Percentiles rank a stretch among this genome's conserved stretches.
These are phyloP conservation scores for Hyphantria cunea DNA, from an alignment of 1,140 invertebrate genomes.

Conservation along the genomic window DNA sequence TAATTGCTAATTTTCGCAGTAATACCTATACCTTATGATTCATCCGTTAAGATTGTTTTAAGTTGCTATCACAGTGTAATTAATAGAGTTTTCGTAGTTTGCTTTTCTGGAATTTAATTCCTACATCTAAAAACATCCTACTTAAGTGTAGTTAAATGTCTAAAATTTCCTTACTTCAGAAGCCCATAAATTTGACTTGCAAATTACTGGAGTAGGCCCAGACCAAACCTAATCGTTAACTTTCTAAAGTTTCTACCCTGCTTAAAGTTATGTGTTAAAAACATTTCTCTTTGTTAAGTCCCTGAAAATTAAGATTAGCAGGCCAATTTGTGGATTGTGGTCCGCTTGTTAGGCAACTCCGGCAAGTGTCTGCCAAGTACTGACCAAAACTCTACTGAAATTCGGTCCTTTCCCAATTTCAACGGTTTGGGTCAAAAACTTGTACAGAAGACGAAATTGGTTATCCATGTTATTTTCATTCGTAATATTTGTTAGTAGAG, in stretches of 20 bases:
- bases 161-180: too few relatives aligned
- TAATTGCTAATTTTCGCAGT: too few relatives aligned
- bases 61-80: too few relatives aligned
- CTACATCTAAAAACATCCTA: too few relatives aligned
- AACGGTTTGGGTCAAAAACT: conserved; percentile 19
- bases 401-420: conserved; percentile 2
- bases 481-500: conserved; percentile 3
- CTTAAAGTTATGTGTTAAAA: conserved; percentile 28
- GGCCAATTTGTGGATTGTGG: conserved; percentile 19
- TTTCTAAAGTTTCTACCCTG: conserved; percentile 15
- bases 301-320: conserved; percentile 28
- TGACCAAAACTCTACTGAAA: conserved; percentile 11
- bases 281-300: conserved; percentile 12
- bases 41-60: too few relatives aligned
- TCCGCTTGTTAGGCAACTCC: background rate
- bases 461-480: conserved; percentile 14
- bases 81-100: too few relatives aligned
- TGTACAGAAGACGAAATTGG: conserved; percentile 20
- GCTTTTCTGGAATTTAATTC: too few relatives aligned
- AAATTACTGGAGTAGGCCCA: conserved; percentile 9
- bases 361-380: conserved; percentile 1
- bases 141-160: too few relatives aligned
- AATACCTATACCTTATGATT: too few relatives aligned
- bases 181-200: conserved; percentile 20
- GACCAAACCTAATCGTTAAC: conserved; percentile 13